A percentile compares a stretch with the other conserved stretches of the same genome.
phyloP scores from a whole-genome alignment of 2,113 vertebrate species.

The Dasyprocta punctata region DNA sequence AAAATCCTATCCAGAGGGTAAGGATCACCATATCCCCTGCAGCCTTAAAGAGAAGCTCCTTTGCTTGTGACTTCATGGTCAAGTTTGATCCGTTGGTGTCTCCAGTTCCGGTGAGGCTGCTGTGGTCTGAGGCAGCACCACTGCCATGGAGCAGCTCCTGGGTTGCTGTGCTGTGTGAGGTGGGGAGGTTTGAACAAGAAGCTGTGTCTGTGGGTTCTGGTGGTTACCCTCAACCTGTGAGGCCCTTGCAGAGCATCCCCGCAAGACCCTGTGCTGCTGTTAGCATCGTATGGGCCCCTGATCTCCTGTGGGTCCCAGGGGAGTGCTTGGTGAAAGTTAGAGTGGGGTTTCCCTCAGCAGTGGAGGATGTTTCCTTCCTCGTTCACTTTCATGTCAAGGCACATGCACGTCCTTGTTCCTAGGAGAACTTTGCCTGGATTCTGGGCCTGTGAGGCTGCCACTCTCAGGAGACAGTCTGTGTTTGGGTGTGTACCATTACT shows the following conservation, averaged over 20 bases:
- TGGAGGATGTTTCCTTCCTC: background rate
- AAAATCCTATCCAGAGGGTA: too few species aligned
- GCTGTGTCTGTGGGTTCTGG: too few species aligned
- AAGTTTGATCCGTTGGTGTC: background rate
- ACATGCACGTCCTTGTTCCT: background rate
- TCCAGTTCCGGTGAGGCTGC: background rate
- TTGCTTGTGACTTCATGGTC: background rate
- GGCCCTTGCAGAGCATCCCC: background rate
- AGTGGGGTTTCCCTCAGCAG: background rate
- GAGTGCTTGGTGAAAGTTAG: background rate
- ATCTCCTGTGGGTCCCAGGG: background rate
- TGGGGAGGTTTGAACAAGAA: too few species aligned
- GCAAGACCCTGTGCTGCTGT: background rate
- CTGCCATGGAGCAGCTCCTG: too few species aligned
- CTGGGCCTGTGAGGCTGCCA: background rate
- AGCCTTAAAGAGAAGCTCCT: background rate
- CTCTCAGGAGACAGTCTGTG: background rate
- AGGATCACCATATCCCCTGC: rapidly evolving
- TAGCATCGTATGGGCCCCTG: background rate
- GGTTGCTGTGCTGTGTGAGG: too few species aligned
- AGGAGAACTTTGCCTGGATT: background rate
- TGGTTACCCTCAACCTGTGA: too few species aligned
- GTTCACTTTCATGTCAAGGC: background rate
- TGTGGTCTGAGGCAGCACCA: too few species aligned
- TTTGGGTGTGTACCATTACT: background rate